These are phyloP conservation scores for Bradynema listronoti DNA, from an alignment of 1,140 invertebrate species.

Conservation along the genomic window DNA sequence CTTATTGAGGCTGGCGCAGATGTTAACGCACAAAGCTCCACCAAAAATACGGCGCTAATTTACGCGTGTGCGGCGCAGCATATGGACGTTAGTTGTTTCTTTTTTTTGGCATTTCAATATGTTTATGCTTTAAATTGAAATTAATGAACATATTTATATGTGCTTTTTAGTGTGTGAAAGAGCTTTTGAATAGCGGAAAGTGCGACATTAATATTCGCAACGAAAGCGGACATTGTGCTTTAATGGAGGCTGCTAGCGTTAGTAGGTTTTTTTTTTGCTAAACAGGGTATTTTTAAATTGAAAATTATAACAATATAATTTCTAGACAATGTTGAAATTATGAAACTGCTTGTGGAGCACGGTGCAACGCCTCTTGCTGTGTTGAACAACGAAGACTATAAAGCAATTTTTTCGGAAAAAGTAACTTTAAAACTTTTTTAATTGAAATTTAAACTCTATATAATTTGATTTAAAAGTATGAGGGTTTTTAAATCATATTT, in stretches of 20 bases:
- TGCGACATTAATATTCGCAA: slow-evolving; percentile 62
- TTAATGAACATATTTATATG: neutral
- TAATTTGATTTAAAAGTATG: neutral
- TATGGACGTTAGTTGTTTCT: slow-evolving; percentile 76
- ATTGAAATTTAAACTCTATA: neutral
- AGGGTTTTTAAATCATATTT: neutral
- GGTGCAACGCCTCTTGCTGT: slow-evolving; percentile 72
- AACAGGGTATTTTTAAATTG: slow-evolving; percentile 13
- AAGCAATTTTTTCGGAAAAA: slow-evolving; percentile 19
- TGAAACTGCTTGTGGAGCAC: slow-evolving; percentile 74
- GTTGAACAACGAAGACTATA: slow-evolving; percentile 77
- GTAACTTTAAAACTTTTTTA: too few species aligned
- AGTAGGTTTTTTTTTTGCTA: slow-evolving; percentile 31
- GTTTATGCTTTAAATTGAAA: too few species aligned
- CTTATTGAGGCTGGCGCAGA: slow-evolving; percentile 82
- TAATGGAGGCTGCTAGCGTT: slow-evolving; percentile 94
- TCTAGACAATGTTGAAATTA: slow-evolving; percentile 80
- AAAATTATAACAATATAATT: slow-evolving; percentile 1
- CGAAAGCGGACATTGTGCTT: slow-evolving; percentile 94
- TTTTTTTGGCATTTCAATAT: slow-evolving; percentile 49
- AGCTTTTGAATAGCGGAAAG: slow-evolving; percentile 21
- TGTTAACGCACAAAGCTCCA: slow-evolving; percentile 96
- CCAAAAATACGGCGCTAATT: slow-evolving; percentile 96
- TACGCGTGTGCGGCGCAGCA: slow-evolving; percentile 94
- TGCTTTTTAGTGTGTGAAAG: slow-evolving; percentile 41